Base-by-base conservation (phyloP, 2,888 invertebrate genomes). In the Aelia acuminata region DNA sequence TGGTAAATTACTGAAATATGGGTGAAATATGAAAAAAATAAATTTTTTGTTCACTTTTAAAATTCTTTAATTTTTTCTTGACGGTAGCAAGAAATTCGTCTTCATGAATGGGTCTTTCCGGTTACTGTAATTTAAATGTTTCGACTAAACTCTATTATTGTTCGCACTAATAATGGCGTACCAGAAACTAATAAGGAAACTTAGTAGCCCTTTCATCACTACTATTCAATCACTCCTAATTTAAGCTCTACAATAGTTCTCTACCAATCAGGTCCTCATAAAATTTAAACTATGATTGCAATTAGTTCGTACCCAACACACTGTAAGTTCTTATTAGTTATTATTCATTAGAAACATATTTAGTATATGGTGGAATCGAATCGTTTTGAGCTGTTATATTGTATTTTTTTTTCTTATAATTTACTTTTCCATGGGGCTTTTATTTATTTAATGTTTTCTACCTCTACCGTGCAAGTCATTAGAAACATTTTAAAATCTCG, bases 161-260 rank as follows among this genome's bases (percentile, higher is more conserved):
- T 39, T 43, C n/a, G 43, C 22, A 4, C 43, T 80, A 43, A 80
- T 80, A 43, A 80, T 80, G 20, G 43, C 22, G 22, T 22, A n/a
- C 35, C 13, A 43, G 43, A 80, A 80, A 80, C 80, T 80, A 80
- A 80, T 80, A 80, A 80, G n/a, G n/a, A 22, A 43, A 47, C 43
- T 43, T 80, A 47, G 43, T 20, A 1, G 39, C 20, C 0, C 43
- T 43, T 2, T 20, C n/a, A 80, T 43, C 43, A 43, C 43, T 80
- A 43, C 20, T n/a, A 47, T 80, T 80, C 22, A 80, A 18, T 80
- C 13, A 10, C n/a, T 43, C 13, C 4, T n/a, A 22, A 80, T 39
- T n/a, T 80, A 80, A 80, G 13, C 80, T 22, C 15, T 22, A 80
- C 43, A 43, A 80, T 35, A 70, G 31, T 1, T 31, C 31, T 31